phyloP scores from a whole-genome alignment of 2,888 invertebrate species.

The Trichopoda pennipes region DNA sequence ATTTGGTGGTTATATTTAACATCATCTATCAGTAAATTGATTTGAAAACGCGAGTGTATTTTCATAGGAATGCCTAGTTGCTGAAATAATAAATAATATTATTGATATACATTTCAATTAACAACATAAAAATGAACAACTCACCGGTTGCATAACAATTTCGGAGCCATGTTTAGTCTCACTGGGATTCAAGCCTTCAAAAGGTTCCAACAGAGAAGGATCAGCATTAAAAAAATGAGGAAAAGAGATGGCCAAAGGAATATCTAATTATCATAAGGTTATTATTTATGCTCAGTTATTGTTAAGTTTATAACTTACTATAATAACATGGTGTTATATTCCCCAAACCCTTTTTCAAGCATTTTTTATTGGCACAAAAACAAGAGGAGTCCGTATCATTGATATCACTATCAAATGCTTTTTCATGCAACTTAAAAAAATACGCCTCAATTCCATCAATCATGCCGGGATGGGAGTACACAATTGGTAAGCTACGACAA shows the following conservation, averaged over 20 bases:
- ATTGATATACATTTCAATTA: no score
- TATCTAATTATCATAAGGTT: slow-evolving; percentile 80
- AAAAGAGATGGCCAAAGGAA: slow-evolving; percentile 88
- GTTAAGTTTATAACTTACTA: slow-evolving; percentile 81
- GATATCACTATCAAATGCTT: slow-evolving; percentile 83
- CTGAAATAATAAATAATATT: slow-evolving; percentile 78
- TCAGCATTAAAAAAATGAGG: slow-evolving; percentile 87
- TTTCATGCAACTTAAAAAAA: slow-evolving; percentile 84
- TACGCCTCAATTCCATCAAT: slow-evolving; percentile 83
- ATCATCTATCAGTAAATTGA: slow-evolving; percentile 86
- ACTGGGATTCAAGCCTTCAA: slow-evolving; percentile 85
- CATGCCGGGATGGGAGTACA: slow-evolving; percentile 79
- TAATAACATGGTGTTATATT: slow-evolving; percentile 87
- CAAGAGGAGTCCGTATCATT: slow-evolving; percentile 85
- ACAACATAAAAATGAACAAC: slow-evolving; percentile 44
- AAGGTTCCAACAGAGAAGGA: slow-evolving; percentile 82
- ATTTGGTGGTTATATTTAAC: slow-evolving; percentile 84
- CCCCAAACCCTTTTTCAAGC: slow-evolving; percentile 84
- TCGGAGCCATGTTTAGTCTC: slow-evolving; percentile 81
- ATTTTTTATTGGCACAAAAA: slow-evolving; percentile 83
- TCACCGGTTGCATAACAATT: slow-evolving; percentile 88
- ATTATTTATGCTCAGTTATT: background rate
- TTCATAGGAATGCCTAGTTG: slow-evolving; percentile 85
- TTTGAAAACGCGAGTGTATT: slow-evolving; percentile 86
- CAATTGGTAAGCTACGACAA: slow-evolving; percentile 86